Base-by-base conservation (phyloP, 2,797 vertebrate species). In the Pagetopsis macropterus region DNA sequence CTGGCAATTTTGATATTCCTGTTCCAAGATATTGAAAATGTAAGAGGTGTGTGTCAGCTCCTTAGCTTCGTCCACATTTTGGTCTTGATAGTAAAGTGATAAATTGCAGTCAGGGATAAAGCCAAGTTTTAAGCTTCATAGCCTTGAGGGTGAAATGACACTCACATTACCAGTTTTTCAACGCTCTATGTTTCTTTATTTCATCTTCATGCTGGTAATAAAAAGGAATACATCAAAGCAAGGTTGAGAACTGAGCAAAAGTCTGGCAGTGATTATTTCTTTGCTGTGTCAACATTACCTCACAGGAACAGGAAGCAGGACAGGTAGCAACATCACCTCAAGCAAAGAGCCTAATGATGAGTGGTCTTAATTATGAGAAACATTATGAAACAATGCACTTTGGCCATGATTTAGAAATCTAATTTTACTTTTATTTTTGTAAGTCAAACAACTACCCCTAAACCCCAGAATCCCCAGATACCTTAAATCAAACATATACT, bases 261-360 rank as follows among this genome's bases (percentile, higher is more conserved):
- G 19, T n/a, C 12, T 50, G 23, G 48, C 49, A 46, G 41, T 56
- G 37, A 33, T 56, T 9, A 9, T 43, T 43, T 57, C 10, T 65
- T 31, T 60, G 27, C 14, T 58, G 69, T 51, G 14, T 23, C 33
- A 58, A 19, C 45, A 45, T 70, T 33, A 21, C 23, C 59, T 12
- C 11, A 31, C 31, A 48, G 49, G 9, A 16, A 19, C 27, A 59
- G 10, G 21, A 41, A 50, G 9, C 21, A 51, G 6, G 48, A 52
- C 15, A 66, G 8, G 31, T 48, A 19, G 12, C 19, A 60, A 60
- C 12, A 61, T 48, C 0, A 50, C 44, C 44, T 59, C 3, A 48
- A 49, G 49, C 31, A 48, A 9, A 13, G 2, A 33, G 17, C 44
- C 57, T n/a, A 56, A 27, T 19, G 7, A 27, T 59, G 19, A 50